Base-by-base conservation (phyloP, 2,113 vertebrate genomes). In the Bubo bubo region DNA sequence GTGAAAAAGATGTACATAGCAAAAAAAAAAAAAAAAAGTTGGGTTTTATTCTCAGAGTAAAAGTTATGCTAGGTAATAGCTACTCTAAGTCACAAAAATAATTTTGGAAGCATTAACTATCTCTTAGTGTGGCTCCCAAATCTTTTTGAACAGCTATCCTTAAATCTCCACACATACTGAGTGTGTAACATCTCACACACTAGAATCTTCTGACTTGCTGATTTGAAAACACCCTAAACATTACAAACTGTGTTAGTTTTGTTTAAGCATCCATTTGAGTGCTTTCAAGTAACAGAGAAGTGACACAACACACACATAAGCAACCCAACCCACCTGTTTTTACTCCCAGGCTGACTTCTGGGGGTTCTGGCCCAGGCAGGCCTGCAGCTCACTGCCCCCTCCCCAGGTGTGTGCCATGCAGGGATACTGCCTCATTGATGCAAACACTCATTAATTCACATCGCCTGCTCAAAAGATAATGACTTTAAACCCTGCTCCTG, bases 331-430 rank as follows among this genome's bases (percentile, higher is more conserved):
- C 6, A 8, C 17, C 1, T 2, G 1, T 21, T 76, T 73, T 56
- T 14, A 28, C 60, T 43, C 11, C 0, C 34, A 35, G 14, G 12
- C 27, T 34, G 30, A 28, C 14, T 20, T 14, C 0, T 4, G 32
- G 2, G 8, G 24, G 16, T 0, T 34, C 1, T 0, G 1, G 10
- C 26, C 22, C 3, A 1, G 0, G 1, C 10, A 15, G 13, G 16
- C 20, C 4, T 1, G 1, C 43, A 22, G 18, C 58, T 34, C 45
- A 0, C 15, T 2, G 13, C 32, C 49, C 13, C 6, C 4, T 10
- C 8, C 34, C 32, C 2, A 3, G 20, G 10, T 14, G 24, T 19
- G 4, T 4, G 19, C 35, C 22, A 3, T 6, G 45, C 9, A 13
- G 26, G 52, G 6, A 27, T 13, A 3, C 8, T 12, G 5, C 47